A percentile compares a stretch with the other conserved stretches of the same genome.
Conservation (phyloP, 1,140 invertebrate genomes). For the Drosophila ambigua region DNA sequence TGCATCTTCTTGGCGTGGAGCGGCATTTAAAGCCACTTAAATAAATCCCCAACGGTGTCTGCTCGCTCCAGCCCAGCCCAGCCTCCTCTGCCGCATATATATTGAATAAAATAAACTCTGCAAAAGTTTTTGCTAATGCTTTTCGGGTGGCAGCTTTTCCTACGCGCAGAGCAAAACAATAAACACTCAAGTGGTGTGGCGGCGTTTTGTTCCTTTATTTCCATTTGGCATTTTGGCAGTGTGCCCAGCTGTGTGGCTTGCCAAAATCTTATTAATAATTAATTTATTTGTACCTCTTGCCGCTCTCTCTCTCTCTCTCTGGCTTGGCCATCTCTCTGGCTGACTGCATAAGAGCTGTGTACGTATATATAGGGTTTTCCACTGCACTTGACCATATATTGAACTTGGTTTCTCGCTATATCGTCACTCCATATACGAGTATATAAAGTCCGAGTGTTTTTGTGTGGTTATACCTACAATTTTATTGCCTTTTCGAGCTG, state of each 20-base stretch:
- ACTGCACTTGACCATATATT: slow-evolving; percentile 21
- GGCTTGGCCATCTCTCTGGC: neutral
- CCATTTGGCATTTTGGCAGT: slow-evolving; percentile 25
- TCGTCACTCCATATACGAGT: neutral
- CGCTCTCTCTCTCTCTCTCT: neutral
- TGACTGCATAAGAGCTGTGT: slow-evolving; percentile 39
- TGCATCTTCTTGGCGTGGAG: slow-evolving; percentile 19
- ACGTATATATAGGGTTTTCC: slow-evolving; percentile 20
- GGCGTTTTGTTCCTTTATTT: slow-evolving; percentile 22
- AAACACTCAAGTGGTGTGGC: slow-evolving; percentile 51
- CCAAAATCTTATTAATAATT: slow-evolving; percentile 68
- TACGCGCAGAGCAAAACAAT: slow-evolving; percentile 50
- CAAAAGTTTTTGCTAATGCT: slow-evolving; percentile 63
- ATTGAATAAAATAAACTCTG: slow-evolving; percentile 48
- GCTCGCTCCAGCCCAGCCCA: neutral
- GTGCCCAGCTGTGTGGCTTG: slow-evolving; percentile 10
- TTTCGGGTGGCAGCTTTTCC: slow-evolving; percentile 41
- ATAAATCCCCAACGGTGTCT: slow-evolving; percentile 41
- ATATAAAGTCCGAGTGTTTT: slow-evolving; percentile 10
- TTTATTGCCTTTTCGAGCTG: slow-evolving; percentile 47
- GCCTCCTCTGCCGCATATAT: neutral
- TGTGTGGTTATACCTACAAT: slow-evolving; percentile 42
- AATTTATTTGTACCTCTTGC: slow-evolving; percentile 56
- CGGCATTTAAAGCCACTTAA: slow-evolving; percentile 54
- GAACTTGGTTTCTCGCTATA: slow-evolving; percentile 4